phyloP scores from a whole-genome alignment of 2,888 invertebrate species.

The Encarsia formosa region DNA sequence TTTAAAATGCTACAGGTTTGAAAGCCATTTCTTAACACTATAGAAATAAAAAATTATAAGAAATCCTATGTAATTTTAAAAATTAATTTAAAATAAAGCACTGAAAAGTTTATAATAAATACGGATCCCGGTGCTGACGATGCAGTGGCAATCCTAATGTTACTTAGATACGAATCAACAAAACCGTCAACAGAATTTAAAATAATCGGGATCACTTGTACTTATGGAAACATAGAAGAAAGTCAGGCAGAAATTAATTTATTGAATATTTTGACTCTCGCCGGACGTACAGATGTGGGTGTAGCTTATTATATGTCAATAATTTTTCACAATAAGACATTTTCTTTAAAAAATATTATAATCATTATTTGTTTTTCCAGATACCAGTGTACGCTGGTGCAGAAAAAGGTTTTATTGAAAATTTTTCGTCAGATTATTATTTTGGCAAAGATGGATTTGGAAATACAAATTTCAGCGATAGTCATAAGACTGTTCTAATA shows the following conservation, averaged over 20 bases:
- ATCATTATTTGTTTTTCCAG: too few species aligned
- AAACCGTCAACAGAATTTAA: too few species aligned
- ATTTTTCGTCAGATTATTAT: constrained; percentile 34
- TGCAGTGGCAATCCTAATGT: constrained; percentile 50
- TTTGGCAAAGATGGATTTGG: constrained; percentile 56
- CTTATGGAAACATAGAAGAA: constrained; percentile 54
- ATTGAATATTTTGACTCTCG: constrained; percentile 50
- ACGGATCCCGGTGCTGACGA: constrained; percentile 55
- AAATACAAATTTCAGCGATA: constrained; percentile 46
- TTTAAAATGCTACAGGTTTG: too few species aligned
- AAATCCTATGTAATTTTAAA: too few species aligned
- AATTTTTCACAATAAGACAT: too few species aligned
- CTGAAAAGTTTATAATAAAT: constrained; percentile 50
- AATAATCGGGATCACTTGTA: too few species aligned
- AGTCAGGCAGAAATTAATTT: constrained; percentile 54
- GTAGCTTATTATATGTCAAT: too few species aligned
- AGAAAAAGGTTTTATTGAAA: constrained; percentile 39
- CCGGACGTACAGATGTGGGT: constrained; percentile 46
- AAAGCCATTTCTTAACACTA: too few species aligned
- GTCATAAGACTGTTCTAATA: constrained; percentile 39
- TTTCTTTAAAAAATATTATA: too few species aligned
- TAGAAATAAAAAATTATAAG: too few species aligned
- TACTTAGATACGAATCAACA: constrained; percentile 40
- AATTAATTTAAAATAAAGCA: too few species aligned
- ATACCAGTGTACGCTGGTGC: constrained; percentile 54